Conservation (phyloP, 2,113 vertebrate genomes). For the Pangasianodon gigas region DNA sequence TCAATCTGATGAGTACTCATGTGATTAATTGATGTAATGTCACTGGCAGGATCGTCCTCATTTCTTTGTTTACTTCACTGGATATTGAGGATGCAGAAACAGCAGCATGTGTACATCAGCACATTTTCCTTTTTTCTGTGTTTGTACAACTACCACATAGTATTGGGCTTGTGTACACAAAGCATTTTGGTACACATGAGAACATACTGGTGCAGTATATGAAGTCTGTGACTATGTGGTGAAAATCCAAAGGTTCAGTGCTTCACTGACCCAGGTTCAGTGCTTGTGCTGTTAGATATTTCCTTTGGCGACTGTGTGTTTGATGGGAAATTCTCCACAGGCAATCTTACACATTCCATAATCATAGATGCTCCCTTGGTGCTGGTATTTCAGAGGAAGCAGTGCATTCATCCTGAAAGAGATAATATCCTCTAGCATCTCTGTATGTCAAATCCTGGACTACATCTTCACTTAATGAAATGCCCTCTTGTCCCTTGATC, state of each 20-base stretch:
- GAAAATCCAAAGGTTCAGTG: not conserved
- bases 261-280: not conserved
- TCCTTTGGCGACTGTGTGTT: constrained; percentile 3
- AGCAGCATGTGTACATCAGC: not conserved
- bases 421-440: constrained; percentile 50
- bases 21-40: constrained; percentile 21
- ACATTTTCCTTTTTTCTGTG: not conserved
- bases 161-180: not conserved
- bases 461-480: constrained; percentile 46
- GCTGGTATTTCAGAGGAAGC: constrained; percentile 48
- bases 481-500: constrained; percentile 27
- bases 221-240: not conserved
- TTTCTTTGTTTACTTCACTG: constrained; percentile 13
- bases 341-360: constrained; percentile 52
- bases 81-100: not conserved
- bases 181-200: not conserved
- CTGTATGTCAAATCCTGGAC: constrained; percentile 31
- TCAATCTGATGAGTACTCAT: constrained; percentile 43
- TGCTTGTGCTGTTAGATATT: not conserved
- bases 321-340: constrained; percentile 30
- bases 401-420: constrained; percentile 55
- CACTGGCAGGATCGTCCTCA: not conserved
- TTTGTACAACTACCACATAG: not conserved
- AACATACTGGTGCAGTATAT: not conserved
- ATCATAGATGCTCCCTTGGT: constrained; percentile 53